phyloP scores from a whole-genome alignment of 2,797 vertebrate species.

The Sitta carolinensis region DNA sequence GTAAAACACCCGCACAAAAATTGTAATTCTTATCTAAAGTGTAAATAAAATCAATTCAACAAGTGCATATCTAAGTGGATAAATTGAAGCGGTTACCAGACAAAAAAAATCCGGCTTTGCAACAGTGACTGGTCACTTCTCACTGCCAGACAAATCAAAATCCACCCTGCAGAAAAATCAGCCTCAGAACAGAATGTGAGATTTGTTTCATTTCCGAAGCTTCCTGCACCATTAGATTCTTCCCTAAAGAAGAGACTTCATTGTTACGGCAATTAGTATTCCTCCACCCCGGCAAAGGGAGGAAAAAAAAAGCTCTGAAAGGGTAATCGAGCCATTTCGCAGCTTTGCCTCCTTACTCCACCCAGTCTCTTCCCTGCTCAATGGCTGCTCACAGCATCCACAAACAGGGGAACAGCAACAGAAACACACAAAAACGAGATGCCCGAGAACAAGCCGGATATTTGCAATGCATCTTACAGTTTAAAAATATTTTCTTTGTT shows the following conservation, averaged over 20 bases:
- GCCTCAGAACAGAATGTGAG: constrained; percentile 55
- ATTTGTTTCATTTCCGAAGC: constrained; percentile 66
- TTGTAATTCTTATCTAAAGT: background rate
- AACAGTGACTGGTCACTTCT: constrained; percentile 62
- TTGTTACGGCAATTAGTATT: constrained; percentile 72
- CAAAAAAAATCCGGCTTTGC: constrained; percentile 57
- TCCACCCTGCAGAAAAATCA: constrained; percentile 67
- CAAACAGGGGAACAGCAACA: constrained; percentile 66
- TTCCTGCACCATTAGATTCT: constrained; percentile 58
- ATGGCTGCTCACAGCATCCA: constrained; percentile 78
- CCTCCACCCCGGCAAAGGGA: constrained; percentile 66
- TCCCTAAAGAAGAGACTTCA: constrained; percentile 70
- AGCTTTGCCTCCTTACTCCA: constrained; percentile 82
- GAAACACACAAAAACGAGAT: constrained; percentile 49
- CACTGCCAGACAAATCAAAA: constrained; percentile 66
- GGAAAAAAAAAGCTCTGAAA: constrained; percentile 66
- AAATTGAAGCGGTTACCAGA: background rate
- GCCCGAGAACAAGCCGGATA: constrained; percentile 25
- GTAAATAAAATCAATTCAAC: constrained; percentile 58
- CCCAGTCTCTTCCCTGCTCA: constrained; percentile 78
- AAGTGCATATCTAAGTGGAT: constrained; percentile 20
- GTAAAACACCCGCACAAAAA: background rate
- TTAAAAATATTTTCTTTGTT: constrained; percentile 67
- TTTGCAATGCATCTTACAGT: constrained; percentile 5
- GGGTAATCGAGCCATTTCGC: constrained; percentile 76